Evolutionary conservation across 2,113 vertebrate genomes (phyloP).

Genomic region (Cyanoderma ruficeps): DNA sequence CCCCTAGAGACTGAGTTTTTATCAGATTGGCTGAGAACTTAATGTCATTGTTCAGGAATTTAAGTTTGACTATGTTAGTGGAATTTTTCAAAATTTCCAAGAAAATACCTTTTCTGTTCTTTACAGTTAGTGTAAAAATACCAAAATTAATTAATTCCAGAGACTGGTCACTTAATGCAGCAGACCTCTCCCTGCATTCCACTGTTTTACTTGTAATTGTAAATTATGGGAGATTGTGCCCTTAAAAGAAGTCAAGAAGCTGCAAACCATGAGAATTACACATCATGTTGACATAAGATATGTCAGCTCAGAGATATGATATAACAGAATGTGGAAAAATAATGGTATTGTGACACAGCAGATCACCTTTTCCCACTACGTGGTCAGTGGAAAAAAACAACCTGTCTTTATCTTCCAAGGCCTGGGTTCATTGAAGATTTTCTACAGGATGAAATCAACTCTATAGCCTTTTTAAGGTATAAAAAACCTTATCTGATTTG

Average conservation of each 20-base stretch:
- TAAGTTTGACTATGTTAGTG: not conserved
- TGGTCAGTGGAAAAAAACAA: not conserved
- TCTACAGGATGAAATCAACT: not conserved
- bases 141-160: not conserved
- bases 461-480: not conserved
- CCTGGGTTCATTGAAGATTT: not conserved
- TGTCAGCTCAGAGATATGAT: not conserved
- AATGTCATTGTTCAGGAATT: not conserved
- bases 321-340: not conserved
- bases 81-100: not conserved
- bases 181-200: not conserved
- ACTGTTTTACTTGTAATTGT: not conserved
- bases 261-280: not conserved
- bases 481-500: not conserved
- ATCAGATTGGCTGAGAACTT: not conserved
- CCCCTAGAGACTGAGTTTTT: not conserved
- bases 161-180: not conserved
- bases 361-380: rapidly evolving
- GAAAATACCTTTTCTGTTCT: not conserved
- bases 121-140: not conserved
- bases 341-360: not conserved
- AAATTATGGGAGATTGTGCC: not conserved
- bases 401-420: not conserved
- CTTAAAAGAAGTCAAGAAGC: not conserved
- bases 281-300: not conserved